Conservation (phyloP, 2,113 vertebrate genomes). For the Danio rerio region DNA sequence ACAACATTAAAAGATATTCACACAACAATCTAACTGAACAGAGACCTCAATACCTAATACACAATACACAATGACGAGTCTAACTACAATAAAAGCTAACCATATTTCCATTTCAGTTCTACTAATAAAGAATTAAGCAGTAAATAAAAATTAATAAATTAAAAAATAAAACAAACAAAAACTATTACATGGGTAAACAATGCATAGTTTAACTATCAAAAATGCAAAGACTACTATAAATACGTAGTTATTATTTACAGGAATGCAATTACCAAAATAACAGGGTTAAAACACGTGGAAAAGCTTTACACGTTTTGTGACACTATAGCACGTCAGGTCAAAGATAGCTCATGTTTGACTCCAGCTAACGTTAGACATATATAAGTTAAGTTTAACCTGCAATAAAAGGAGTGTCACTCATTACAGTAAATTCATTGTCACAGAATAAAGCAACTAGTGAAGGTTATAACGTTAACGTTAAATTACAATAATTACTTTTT, state of each 20-base stretch:
- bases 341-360: conserved; percentile 3
- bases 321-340: too few species aligned
- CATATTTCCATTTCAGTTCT: too few species aligned
- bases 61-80: too few species aligned
- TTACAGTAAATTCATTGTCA: background rate
- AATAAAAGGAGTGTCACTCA: background rate
- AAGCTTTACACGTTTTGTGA: background rate
- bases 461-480: background rate
- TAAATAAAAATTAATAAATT: too few species aligned
- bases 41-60: too few species aligned
- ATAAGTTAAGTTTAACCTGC: background rate
- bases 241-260: background rate
- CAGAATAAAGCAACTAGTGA: background rate
- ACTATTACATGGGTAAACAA: background rate
- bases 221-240: background rate
- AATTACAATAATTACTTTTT: background rate
- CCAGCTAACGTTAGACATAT: background rate
- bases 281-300: background rate
- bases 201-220: background rate
- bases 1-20: too few species aligned
- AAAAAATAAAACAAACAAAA: too few species aligned
- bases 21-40: too few species aligned
- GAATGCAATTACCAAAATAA: background rate
- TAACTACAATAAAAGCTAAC: too few species aligned
- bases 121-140: too few species aligned